Evolutionary conservation across 1,140 invertebrate species (phyloP).

Genomic region (Myzus persicae): DNA sequence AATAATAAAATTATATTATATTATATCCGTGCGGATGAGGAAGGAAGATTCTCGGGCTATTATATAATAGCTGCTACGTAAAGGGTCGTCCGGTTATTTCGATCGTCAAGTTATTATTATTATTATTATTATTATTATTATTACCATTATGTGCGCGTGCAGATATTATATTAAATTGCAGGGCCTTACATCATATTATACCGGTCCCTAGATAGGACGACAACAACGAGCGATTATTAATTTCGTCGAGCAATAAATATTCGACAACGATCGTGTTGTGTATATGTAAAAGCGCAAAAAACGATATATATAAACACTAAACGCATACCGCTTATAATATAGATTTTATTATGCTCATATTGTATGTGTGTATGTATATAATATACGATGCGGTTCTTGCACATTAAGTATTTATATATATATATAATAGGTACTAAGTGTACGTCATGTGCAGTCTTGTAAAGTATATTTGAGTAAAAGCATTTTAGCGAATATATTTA

Average conservation of each 20-base stretch:
- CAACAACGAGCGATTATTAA: background rate
- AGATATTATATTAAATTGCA: background rate
- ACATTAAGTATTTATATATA: background rate
- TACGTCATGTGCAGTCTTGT: background rate
- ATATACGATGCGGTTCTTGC: background rate
- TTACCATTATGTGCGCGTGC: background rate
- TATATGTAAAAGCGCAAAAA: background rate
- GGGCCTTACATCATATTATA: background rate
- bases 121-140: conserved; percentile 11
- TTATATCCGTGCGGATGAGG: background rate
- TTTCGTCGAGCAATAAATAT: background rate
- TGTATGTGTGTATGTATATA: background rate
- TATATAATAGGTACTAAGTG: background rate
- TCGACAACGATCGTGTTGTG: background rate
- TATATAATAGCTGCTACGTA: background rate
- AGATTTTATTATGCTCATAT: background rate
- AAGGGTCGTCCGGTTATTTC: background rate
- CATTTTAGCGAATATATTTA: background rate
- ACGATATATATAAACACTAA: background rate
- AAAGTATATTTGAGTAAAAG: background rate
- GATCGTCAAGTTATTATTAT: conserved; percentile 11
- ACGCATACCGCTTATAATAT: background rate
- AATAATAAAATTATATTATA: background rate
- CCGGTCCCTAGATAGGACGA: background rate
- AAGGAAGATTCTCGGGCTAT: background rate